Conservation (phyloP, 2,113 vertebrate species). For the Thamnophis sirtalis region DNA sequence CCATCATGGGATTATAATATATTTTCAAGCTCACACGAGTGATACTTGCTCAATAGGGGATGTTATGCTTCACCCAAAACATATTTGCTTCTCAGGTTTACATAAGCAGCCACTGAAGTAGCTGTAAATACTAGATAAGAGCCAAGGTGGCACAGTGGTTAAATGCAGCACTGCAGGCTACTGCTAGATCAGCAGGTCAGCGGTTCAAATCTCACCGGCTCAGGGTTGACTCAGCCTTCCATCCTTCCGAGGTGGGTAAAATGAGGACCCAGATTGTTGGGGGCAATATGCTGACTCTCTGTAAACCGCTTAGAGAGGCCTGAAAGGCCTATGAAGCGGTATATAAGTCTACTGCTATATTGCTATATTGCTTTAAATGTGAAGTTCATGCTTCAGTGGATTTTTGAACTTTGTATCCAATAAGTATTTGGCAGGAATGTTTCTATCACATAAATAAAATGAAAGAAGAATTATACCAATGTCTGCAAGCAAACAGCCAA, state of each 20-base stretch:
- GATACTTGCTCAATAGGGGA: background rate
- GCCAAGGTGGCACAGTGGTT: no score
- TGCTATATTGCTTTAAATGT: no score
- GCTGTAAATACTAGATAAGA: background rate
- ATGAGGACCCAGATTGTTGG: no score
- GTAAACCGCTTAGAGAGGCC: no score
- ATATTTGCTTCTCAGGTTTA: background rate
- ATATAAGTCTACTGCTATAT: no score
- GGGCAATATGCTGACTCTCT: no score
- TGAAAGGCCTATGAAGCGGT: no score
- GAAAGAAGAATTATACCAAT: background rate
- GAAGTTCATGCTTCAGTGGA: background rate
- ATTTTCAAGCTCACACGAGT: background rate
- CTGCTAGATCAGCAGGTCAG: no score
- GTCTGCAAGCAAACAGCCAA: background rate
- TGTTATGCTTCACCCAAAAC: background rate
- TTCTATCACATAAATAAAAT: background rate
- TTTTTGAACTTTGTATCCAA: background rate
- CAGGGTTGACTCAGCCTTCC: no score
- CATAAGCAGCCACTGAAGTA: background rate
- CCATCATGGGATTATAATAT: background rate
- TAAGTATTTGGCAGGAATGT: background rate
- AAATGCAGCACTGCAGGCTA: no score
- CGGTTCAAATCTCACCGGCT: no score
- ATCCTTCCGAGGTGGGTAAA: no score